A percentile compares a stretch with the other conserved stretches of the same genome.
Evolutionary conservation across 2,888 invertebrate genomes (phyloP).

Genomic region (Ophraella communa): DNA sequence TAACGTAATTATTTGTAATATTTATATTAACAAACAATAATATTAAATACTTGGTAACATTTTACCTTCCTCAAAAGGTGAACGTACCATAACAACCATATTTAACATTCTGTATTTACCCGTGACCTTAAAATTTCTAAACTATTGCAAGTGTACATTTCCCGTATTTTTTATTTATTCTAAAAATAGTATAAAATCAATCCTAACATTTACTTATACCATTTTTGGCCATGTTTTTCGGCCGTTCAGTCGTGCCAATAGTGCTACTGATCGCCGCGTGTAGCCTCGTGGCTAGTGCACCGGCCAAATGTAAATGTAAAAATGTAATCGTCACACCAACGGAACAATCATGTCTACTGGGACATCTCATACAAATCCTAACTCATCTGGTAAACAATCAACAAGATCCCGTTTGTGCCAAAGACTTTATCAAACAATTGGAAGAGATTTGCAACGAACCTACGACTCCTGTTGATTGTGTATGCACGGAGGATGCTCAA

Average conservation of each 20-base stretch:
- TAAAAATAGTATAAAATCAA: conserved; percentile 6
- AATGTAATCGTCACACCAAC: conserved; percentile 37
- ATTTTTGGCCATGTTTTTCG: conserved; percentile 24
- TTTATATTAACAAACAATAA: too few relatives aligned
- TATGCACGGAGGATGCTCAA: too few relatives aligned
- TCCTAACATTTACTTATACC: not conserved
- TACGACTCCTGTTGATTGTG: too few relatives aligned
- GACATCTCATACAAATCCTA: conserved; percentile 47
- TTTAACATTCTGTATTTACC: not conserved
- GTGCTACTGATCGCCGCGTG: conserved; percentile 6
- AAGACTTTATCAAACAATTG: conserved; percentile 18
- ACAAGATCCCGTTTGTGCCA: conserved; percentile 26
- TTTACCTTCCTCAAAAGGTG: conserved; percentile 2
- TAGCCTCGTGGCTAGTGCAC: conserved; percentile 25
- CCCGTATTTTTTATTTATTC: conserved; percentile 4
- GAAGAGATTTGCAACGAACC: conserved; percentile 12
- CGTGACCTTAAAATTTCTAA: not conserved
- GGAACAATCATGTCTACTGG: conserved; percentile 47
- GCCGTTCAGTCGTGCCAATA: conserved; percentile 18
- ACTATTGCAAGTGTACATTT: not conserved
- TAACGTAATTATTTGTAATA: too few relatives aligned
- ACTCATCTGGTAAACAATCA: conserved; percentile 45
- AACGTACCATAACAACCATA: not conserved
- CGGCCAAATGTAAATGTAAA: conserved; percentile 35
- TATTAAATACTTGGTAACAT: not conserved